Conservation (phyloP, 1,140 invertebrate genomes). For the Plutomurus gul region DNA sequence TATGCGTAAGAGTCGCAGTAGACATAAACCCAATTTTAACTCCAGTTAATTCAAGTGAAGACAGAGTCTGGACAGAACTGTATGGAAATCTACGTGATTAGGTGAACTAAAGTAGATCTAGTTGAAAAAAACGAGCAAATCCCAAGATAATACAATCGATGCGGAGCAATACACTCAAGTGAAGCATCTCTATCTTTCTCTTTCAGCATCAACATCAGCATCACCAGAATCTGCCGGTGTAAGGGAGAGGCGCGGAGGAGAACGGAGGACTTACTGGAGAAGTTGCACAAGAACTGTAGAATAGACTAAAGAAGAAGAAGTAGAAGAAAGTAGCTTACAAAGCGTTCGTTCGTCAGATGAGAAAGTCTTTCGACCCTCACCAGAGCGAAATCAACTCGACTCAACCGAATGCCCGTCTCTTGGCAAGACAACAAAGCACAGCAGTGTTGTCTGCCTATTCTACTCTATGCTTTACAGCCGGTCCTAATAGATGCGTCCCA, state of each 20-base stretch:
- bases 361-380: no score
- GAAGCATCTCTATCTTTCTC: background rate
- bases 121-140: background rate
- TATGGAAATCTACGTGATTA: slow-evolving; percentile 21
- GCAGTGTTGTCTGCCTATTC: background rate
- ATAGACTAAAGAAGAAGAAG: no score
- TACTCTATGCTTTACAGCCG: background rate
- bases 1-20: background rate
- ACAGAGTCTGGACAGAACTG: background rate
- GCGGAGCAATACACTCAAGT: slow-evolving; percentile 6
- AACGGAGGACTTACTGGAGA: no score
- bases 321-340: no score
- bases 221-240: background rate
- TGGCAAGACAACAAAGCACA: no score
- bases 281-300: no score
- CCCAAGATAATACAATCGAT: slow-evolving; percentile 28
- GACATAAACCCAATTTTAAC: slow-evolving; percentile 8
- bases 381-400: no score
- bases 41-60: background rate
- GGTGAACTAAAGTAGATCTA: background rate
- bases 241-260: no score
- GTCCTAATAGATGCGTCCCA: slow-evolving; percentile 31
- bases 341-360: no score
- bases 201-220: slow-evolving; percentile 9
- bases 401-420: no score